Base-by-base conservation (phyloP, 2,113 vertebrate genomes). In the Seriola aureovittata region DNA sequence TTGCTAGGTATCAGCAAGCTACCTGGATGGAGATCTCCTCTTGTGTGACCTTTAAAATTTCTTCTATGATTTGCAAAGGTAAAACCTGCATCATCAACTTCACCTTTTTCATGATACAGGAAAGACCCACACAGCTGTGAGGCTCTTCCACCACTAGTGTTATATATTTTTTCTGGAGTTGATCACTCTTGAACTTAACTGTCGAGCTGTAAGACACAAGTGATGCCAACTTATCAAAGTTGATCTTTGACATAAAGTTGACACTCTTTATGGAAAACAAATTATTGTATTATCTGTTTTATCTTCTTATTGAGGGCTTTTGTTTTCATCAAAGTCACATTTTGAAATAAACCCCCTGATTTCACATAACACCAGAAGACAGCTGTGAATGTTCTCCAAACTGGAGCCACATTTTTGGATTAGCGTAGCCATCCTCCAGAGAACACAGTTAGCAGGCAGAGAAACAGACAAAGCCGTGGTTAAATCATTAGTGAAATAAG, bases 401-500 rank as follows among this genome's bases (percentile, higher is more conserved):
- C 70, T 38, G 29, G 48, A 77, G 78, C 82, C 79, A 81, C 87
- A 80, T 64, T 82, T 87, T 62, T 59, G 74, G 87, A 89, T 91
- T 77, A 85, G 73, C 50, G 1, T 42, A 48, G 75, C 34, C 6
- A 0, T 48, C 65, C 81, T 92, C 81, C 71, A 60, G 52, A 84
- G 67, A 76, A 60, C 80, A 48, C 68, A n/a, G 76, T 70, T 67
- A 73, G 66, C 78, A 67, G 75, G 67, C 85, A 81, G 54, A 70
- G 81, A 72, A 73, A 71, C 58, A 66, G 74, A 88, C 80, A 87
- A 77, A 88, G 48, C 48, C 64, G 17, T 58, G 68, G 71, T 81
- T 82, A 68, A 85, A 82, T 80, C 84, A 76, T 85, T 81, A 85
- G 78, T 62, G 73, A 76, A 89, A 82, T 78, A 75, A 84, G 68